Evolutionary conservation across 2,888 invertebrate species (phyloP).

Genomic region (Odontomyia ornata): DNA sequence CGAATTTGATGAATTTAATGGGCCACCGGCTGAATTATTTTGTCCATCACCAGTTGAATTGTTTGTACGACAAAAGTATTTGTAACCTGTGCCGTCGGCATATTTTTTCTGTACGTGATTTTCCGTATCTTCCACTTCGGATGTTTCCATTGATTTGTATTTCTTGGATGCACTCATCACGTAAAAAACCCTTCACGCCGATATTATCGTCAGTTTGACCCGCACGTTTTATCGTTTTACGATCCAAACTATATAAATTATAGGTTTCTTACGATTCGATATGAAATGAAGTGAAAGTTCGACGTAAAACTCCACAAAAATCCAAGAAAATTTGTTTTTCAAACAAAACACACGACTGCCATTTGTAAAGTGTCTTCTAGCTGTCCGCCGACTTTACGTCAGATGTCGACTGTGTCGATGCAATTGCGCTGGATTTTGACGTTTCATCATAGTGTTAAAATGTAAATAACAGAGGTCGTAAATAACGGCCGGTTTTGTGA

Average conservation of each 20-base stretch:
- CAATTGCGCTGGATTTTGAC: too few species aligned
- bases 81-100: constrained; percentile 50
- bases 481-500: too few species aligned
- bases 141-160: constrained; percentile 62
- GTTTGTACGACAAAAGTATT: constrained; percentile 40
- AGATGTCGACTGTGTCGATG: constrained; percentile 7
- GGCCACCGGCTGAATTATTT: constrained; percentile 46
- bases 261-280: neutral
- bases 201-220: neutral
- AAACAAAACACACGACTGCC: constrained; percentile 54
- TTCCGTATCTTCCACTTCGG: constrained; percentile 59
- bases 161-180: constrained; percentile 64
- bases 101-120: constrained; percentile 57
- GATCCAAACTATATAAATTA: neutral
- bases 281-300: neutral
- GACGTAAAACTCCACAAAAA: constrained; percentile 43
- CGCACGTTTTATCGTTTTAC: neutral
- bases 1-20: constrained; percentile 56
- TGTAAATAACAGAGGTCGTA: neutral
- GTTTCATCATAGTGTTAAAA: neutral
- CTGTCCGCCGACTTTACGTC: constrained; percentile 3
- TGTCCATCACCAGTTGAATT: constrained; percentile 27
- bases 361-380: constrained; percentile 48
- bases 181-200: constrained; percentile 22
- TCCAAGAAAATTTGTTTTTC: constrained; percentile 49